phyloP scores from a whole-genome alignment of 1,140 invertebrate species.

The Sinonovacula constricta region DNA sequence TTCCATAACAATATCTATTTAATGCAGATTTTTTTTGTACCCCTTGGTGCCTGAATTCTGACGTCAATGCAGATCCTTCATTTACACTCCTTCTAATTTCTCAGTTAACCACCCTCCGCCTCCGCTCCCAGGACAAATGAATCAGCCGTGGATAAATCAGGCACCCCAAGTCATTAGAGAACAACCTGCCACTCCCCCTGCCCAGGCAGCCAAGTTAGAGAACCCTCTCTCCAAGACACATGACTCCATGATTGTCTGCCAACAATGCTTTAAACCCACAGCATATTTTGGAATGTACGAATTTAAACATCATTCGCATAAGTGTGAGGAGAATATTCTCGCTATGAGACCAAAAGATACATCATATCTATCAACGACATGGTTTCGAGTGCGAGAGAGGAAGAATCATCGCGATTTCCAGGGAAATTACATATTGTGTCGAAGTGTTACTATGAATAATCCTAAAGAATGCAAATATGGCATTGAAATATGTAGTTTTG shows the following conservation, averaged over 20 bases:
- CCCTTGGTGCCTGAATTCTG: too few species aligned
- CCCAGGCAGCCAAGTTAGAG: constrained; percentile 28
- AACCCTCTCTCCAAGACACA: constrained; percentile 63
- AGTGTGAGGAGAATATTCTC: constrained; percentile 71
- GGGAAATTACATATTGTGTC: constrained; percentile 70
- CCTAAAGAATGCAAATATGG: constrained; percentile 59
- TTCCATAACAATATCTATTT: too few species aligned
- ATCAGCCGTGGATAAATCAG: not conserved
- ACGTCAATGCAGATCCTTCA: too few species aligned
- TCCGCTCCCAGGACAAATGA: not conserved
- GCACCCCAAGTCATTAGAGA: constrained; percentile 23
- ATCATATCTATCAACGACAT: constrained; percentile 36
- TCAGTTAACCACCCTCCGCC: too few species aligned
- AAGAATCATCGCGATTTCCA: constrained; percentile 67
- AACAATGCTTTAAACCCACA: constrained; percentile 60
- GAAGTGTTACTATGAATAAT: constrained; percentile 55
- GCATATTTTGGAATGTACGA: constrained; percentile 56
- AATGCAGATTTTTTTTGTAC: too few species aligned
- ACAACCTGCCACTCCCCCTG: not conserved
- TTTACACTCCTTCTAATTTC: too few species aligned
- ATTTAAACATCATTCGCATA: constrained; percentile 47
- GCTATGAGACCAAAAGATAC: constrained; percentile 53
- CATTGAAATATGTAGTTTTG: constrained; percentile 70
- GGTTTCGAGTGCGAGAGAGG: constrained; percentile 70
- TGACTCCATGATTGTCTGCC: constrained; percentile 66